Evolutionary conservation across 2,888 invertebrate genomes (phyloP), one percentile per base, ranked within the genome.

Genomic region (Podabrus alpinus): DNA sequence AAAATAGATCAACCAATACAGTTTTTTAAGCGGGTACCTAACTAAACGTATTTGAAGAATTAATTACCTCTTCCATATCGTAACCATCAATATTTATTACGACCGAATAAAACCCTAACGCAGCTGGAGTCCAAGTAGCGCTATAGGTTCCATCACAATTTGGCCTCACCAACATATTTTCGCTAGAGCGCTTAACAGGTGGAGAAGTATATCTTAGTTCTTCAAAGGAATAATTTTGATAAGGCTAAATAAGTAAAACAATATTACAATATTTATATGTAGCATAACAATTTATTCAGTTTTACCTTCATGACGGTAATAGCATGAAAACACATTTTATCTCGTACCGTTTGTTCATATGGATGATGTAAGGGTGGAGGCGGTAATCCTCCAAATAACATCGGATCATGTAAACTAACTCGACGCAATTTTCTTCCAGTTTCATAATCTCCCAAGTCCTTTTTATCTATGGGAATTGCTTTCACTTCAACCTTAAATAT

Each of bases 211-310:
- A 92, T 29, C 98, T 92, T 61, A 99, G 87, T 87, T 99, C 99
- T 88, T 99, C 99, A 87, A 98, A 97, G 0, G 97, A 97, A 85
- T 95, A 97, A 85, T 95, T 94, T 83, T 95, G 95, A 87, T 94
- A 97, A 0, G 93, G 92, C 92, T 95, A 88, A 11, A 85, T n/a
- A 67, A n/a, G 11, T 69, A 24, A 24, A 66, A 66, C 25, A 15
- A 68, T 59, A 16, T 73, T 11, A 16, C 21, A 59, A 10, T 15
- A 61, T 11, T 59, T 61, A 15, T 13, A 11, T 24, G 10, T 68
- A 9, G 13, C 13, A 72, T n/a, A 21, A 45, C 5, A 60, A 2
- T 59, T 69, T 9, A 69, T 59, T 60, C n/a, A 60, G 7, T n/a
- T 24, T 66, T 21, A 93, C 94, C 90, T 96, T 96, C 97, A 98